Conservation (phyloP, 2,797 vertebrate species). For the Eidolon dupreanum region DNA sequence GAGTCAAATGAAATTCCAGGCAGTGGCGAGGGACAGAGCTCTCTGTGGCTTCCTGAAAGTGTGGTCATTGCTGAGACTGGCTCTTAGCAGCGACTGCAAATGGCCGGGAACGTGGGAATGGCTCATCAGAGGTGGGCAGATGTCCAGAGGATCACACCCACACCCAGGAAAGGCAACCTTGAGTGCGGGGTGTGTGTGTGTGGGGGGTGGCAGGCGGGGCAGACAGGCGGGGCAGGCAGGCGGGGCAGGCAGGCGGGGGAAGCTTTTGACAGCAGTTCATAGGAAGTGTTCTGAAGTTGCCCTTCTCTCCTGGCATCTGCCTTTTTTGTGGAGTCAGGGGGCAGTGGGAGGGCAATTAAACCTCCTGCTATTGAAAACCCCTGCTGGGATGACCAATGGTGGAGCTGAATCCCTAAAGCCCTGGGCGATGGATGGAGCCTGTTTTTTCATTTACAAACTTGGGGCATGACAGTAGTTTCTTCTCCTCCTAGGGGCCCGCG, state of each 20-base stretch:
- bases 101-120: slow-evolving; percentile 35
- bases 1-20: slow-evolving; percentile 77
- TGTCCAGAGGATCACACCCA: accelerated
- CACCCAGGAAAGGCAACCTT: background rate
- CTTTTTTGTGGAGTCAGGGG: background rate
- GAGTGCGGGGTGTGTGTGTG: background rate
- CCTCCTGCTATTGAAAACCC: background rate
- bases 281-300: background rate
- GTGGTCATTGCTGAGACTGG: background rate
- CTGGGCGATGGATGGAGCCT: accelerated
- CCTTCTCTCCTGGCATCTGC: background rate
- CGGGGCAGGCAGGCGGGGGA: no score
- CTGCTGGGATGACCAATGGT: background rate
- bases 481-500: no score
- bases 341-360: background rate
- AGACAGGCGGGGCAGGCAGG: background rate
- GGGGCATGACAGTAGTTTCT: background rate
- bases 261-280: background rate
- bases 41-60: slow-evolving; percentile 70
- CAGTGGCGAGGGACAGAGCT: background rate
- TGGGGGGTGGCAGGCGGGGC: no score
- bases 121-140: background rate
- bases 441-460: background rate
- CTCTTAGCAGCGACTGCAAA: slow-evolving; percentile 21
- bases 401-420: background rate